These are phyloP conservation scores for Argyresthia goedartella DNA, from an alignment of 2,888 invertebrate species.

Conservation along the genomic window DNA sequence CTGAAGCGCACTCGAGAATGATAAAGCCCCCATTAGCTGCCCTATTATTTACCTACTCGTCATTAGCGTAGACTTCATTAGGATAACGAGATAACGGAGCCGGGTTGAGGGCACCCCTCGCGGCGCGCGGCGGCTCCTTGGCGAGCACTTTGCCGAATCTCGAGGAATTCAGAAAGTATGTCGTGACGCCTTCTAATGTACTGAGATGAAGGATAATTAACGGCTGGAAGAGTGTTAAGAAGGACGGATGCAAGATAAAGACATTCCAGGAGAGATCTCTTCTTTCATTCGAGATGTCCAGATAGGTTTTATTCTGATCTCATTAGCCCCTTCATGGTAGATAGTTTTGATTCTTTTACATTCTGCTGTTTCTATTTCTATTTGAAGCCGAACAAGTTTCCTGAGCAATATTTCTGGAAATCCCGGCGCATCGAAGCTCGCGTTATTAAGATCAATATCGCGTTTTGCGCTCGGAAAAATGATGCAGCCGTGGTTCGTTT, in stretches of 20 bases:
- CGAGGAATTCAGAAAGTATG: background rate
- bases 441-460: conserved; percentile 63
- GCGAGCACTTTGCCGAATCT: background rate
- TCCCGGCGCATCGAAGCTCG: conserved; percentile 12
- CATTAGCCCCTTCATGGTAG: too few relatives aligned
- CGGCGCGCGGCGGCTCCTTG: background rate
- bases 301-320: too few relatives aligned
- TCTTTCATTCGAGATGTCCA: too few relatives aligned
- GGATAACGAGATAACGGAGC: conserved; percentile 71
- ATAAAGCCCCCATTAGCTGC: conserved; percentile 71
- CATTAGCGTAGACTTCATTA: conserved; percentile 72
- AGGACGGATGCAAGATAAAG: too few relatives aligned
- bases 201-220: too few relatives aligned
- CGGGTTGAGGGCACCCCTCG: background rate
- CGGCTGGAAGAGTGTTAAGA: too few relatives aligned
- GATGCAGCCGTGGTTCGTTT: conserved; percentile 32
- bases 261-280: too few relatives aligned
- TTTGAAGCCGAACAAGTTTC: too few relatives aligned
- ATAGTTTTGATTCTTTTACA: too few relatives aligned
- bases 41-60: conserved; percentile 72
- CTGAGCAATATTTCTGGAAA: background rate
- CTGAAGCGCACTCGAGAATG: conserved; percentile 71
- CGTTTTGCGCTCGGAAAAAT: conserved; percentile 40
- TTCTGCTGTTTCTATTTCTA: too few relatives aligned
- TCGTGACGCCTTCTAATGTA: background rate